These are phyloP conservation scores for Chelon auratus DNA, from an alignment of 2,797 vertebrate species.

Conservation along the genomic window DNA sequence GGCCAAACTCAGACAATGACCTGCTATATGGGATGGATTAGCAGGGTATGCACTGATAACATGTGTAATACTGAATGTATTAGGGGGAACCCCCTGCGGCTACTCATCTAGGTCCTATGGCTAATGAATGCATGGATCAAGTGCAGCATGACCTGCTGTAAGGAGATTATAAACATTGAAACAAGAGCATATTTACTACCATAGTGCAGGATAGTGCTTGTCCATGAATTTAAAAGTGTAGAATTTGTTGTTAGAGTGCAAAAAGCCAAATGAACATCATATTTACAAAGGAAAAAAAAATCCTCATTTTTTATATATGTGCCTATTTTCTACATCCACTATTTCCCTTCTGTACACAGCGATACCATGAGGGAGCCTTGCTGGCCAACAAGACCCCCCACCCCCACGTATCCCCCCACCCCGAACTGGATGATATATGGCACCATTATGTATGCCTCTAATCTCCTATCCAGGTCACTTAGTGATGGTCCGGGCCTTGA, in stretches of 20 bases:
- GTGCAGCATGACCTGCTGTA: conserved; percentile 20
- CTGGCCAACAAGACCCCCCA: conserved; percentile 25
- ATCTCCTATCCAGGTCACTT: conserved; percentile 70
- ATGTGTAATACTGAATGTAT: conserved; percentile 38
- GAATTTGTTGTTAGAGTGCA: not conserved
- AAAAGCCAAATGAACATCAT: not conserved
- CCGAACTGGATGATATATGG: conserved; percentile 45
- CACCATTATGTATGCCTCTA: conserved; percentile 63
- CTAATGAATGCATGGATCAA: conserved; percentile 41
- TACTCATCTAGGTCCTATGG: conserved; percentile 35
- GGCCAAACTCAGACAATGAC: conserved; percentile 63
- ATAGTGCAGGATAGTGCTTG: not conserved
- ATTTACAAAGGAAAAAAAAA: not conserved
- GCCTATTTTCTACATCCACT: no score
- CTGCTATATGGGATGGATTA: conserved; percentile 38
- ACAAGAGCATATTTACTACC: conserved; percentile 28
- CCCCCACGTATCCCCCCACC: conserved; percentile 23
- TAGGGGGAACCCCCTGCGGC: conserved; percentile 14
- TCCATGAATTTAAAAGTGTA: not conserved
- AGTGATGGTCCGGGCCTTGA: conserved; percentile 18
- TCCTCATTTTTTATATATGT: not conserved
- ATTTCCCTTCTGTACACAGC: no score
- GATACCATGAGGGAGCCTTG: conserved; percentile 26
- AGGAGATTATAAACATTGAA: conserved; percentile 48
- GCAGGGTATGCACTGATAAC: conserved; percentile 2